Evolutionary conservation across 2,888 invertebrate genomes (phyloP), one percentile per base, ranked within the genome.

Genomic region (Buathra laborator): DNA sequence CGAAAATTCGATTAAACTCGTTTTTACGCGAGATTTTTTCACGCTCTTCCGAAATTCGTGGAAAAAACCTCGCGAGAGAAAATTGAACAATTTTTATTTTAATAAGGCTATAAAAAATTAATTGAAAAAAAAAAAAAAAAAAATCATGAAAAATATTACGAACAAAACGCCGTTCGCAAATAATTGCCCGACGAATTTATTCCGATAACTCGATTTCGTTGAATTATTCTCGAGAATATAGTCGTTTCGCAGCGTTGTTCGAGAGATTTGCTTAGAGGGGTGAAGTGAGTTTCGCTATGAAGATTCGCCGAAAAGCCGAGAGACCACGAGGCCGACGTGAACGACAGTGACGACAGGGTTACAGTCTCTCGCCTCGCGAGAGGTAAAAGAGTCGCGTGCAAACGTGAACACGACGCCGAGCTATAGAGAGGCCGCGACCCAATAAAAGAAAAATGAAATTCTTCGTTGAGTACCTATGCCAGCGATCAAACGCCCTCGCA

Each of bases 341-440:
- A 62, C 59, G 59, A 62, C 59, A 62, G 59, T 29, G 32, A 62
- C 29, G 59, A 62, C 29, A 62, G 59, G 3, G 37, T 37, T 62
- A 62, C 29, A 29, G 59, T 62, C 10, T 29, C 59, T 62, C 59
- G 59, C 10, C 6, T 0, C 59, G 59, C 29, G 59, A 62, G 29
- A 29, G 24, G 29, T 14, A 29, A 62, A 12, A 56, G 59, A 62
- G 59, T 62, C 59, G 59, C 59, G 59, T 62, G 59, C 59, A 62
- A 62, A 62, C 59, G 59, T 10, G 59, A 62, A 29, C 7, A 19
- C 3, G 12, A 12, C n/a, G 48, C n/a, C 32, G 14, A 14, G n/a
- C 29, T 29, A 29, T 14, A 24, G 59, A 62, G 59, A 29, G 12
- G 59, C 59, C 59, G 59, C 59, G 59, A 62, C 59, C 59, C 59